Evolutionary conservation across 2,888 invertebrate species (phyloP), one percentile per base, ranked within the genome.

Genomic region (Polydrusus cervinus): DNA sequence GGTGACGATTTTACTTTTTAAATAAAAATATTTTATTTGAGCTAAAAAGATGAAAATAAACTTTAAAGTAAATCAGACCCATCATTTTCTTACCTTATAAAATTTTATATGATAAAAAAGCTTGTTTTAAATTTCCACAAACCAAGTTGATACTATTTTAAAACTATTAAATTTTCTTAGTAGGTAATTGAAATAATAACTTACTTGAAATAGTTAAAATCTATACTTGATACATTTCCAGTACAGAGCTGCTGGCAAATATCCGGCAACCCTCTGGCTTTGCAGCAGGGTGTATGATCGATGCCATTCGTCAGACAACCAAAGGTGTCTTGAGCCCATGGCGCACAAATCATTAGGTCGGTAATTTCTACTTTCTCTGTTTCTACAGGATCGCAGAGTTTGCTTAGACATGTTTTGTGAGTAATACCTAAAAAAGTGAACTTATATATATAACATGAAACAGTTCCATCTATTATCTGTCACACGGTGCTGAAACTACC

Each of bases 311-410:
- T 92, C 74, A 95, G 88, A 82, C 95, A 95, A 10, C 92, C 91
- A 85, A 95, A 95, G 0, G 95, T 94, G 34, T 92, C 92, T 3
- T 93, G 91, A 0, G 95, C 94, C 95, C 95, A 95, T 0, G 95
- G 95, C 0, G 95, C 95, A 86, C 95, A 96, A 51, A 95, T 95
- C 94, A 96, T 95, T 84, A 95, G 89, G 85, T 95, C 95, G 55
- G 95, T 94, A 78, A 93, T 91, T 88, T 92, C 83, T 79, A 86
- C 83, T 6, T 82, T 81, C 61, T 85, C 85, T 83, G 88, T 81
- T 84, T 86, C 80, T n/a, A 84, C 90, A 0, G 95, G 95, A 85
- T 95, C 94, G 83, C 95, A 96, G 80, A 96, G 90, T 83, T 93
- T 94, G 82, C 93, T 92, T 20, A 95, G 87, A 83, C 95, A 95